Evolutionary conservation across 2,888 invertebrate species (phyloP).

Genomic region (Alloscopus bannaensis): DNA sequence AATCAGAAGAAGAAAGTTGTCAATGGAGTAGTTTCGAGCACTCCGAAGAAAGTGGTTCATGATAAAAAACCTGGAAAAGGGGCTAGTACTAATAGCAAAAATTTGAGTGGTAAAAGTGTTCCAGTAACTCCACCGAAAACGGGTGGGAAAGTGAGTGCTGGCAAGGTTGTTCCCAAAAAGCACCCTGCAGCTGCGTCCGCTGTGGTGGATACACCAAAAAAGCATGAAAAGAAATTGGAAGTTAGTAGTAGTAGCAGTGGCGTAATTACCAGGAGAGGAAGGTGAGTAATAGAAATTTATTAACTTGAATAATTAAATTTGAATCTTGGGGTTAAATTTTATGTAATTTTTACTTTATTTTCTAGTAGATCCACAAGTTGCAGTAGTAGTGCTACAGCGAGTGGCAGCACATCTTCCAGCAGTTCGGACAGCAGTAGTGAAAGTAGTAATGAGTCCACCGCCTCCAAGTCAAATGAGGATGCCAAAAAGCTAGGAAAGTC

Average conservation of each 20-base stretch:
- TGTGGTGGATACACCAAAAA: constrained; percentile 18
- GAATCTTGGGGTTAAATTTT: background rate
- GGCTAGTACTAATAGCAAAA: too few species aligned
- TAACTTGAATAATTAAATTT: background rate
- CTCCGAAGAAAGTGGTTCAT: constrained; percentile 1
- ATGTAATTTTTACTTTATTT: constrained; percentile 16
- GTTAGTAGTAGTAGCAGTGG: constrained; percentile 51
- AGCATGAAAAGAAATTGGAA: constrained; percentile 50
- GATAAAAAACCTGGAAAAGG: background rate
- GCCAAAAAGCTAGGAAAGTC: constrained; percentile 40
- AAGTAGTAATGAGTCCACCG: constrained; percentile 57
- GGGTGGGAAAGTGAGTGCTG: constrained; percentile 37
- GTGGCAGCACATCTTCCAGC: constrained; percentile 47
- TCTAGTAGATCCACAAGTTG: constrained; percentile 56
- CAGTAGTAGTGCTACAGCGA: constrained; percentile 54
- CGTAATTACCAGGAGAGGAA: constrained; percentile 40
- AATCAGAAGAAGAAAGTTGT: constrained; percentile 1
- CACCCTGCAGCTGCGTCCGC: constrained; percentile 21
- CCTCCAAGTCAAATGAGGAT: constrained; percentile 48
- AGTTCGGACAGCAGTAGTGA: constrained; percentile 57
- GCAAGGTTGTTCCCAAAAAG: constrained; percentile 48
- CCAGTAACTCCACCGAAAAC: constrained; percentile 5
- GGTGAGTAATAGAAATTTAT: constrained; percentile 27
- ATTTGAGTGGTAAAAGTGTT: background rate
- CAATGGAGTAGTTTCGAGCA: constrained; percentile 1